These are phyloP conservation scores for Lophochroa leadbeateri DNA, from an alignment of 2,113 vertebrate genomes.

Conservation along the genomic window DNA sequence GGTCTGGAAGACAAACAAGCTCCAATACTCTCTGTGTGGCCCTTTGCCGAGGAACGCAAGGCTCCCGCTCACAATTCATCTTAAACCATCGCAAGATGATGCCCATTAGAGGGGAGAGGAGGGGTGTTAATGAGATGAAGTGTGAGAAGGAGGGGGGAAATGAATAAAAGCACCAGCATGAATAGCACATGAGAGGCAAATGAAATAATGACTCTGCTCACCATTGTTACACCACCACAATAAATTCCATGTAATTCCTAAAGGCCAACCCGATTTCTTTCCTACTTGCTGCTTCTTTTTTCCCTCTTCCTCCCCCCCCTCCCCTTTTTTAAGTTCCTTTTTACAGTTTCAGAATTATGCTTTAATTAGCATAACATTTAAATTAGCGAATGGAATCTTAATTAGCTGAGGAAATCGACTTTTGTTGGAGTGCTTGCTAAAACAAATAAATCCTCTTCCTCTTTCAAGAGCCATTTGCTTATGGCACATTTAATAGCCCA, in stretches of 20 bases:
- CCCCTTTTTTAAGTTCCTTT: slow-evolving; percentile 60
- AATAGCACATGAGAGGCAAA: slow-evolving; percentile 61
- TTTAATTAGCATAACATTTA: slow-evolving; percentile 87
- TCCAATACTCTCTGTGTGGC: slow-evolving; percentile 24
- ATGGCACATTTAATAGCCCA: slow-evolving; percentile 80
- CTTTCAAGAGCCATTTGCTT: slow-evolving; percentile 81
- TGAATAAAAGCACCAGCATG: slow-evolving; percentile 54
- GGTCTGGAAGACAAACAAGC: not conserved
- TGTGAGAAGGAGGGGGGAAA: slow-evolving; percentile 15
- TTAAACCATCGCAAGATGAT: slow-evolving; percentile 55
- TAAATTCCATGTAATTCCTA: slow-evolving; percentile 77
- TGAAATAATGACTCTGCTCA: slow-evolving; percentile 72
- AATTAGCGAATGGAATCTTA: slow-evolving; percentile 83
- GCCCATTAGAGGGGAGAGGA: slow-evolving; percentile 62
- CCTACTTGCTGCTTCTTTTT: slow-evolving; percentile 55
- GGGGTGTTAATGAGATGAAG: slow-evolving; percentile 69
- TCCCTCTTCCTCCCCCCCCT: rapidly evolving
- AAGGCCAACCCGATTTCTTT: slow-evolving; percentile 69
- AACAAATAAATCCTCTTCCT: slow-evolving; percentile 85
- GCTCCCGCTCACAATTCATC: slow-evolving; percentile 63
- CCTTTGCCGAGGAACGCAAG: slow-evolving; percentile 39
- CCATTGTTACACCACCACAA: slow-evolving; percentile 67
- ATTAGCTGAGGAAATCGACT: slow-evolving; percentile 84
- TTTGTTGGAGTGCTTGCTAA: slow-evolving; percentile 82
- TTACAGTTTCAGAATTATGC: slow-evolving; percentile 78